These are phyloP conservation scores for Cydia strobilella DNA, from an alignment of 1,140 invertebrate genomes.

Conservation along the genomic window DNA sequence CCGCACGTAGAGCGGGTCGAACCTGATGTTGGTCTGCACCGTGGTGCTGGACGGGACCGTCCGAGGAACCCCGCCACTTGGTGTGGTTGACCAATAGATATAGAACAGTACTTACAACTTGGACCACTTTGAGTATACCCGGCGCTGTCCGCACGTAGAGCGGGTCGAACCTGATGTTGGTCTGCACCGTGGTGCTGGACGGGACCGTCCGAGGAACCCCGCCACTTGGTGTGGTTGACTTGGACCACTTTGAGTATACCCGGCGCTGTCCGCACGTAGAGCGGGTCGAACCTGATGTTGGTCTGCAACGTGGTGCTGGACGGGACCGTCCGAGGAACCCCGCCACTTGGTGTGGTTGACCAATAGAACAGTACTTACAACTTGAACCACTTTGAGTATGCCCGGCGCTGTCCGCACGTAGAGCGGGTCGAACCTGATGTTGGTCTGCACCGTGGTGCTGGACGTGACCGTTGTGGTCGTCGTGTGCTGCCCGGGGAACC, in stretches of 20 bases:
- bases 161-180: constrained; percentile 86
- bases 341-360: constrained; percentile 75
- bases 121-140: constrained; percentile 88
- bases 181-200: constrained; percentile 83
- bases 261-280: constrained; percentile 85
- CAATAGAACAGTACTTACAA: constrained; percentile 84
- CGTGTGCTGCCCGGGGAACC: constrained; percentile 85
- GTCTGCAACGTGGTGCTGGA: constrained; percentile 85
- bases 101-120: constrained; percentile 86
- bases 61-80: constrained; percentile 85
- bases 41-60: constrained; percentile 78
- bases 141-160: constrained; percentile 86
- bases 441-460: constrained; percentile 84
- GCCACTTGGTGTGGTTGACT: constrained; percentile 80
- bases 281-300: constrained; percentile 86
- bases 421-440: constrained; percentile 85
- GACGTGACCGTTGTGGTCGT: constrained; percentile 86
- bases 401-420: constrained; percentile 88
- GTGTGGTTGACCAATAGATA: too few relatives aligned
- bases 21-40: constrained; percentile 85
- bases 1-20: constrained; percentile 86
- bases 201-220: constrained; percentile 82
- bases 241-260: constrained; percentile 89
- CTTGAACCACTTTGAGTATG: constrained; percentile 88
- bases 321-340: constrained; percentile 86